These are phyloP conservation scores for Phortica magna DNA, from an alignment of 2,888 invertebrate genomes.

Conservation along the genomic window DNA sequence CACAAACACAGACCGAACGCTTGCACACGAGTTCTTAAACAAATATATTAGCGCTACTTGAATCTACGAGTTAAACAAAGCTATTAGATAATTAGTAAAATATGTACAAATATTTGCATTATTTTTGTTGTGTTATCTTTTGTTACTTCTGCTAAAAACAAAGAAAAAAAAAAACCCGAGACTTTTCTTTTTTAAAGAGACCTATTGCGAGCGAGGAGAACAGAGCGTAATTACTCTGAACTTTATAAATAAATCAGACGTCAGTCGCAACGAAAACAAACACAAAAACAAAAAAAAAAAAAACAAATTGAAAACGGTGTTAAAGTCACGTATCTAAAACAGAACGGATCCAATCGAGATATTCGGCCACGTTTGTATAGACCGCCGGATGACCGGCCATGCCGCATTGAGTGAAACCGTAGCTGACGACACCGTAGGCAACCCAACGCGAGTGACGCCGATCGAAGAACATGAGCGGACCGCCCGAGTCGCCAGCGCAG, in stretches of 20 bases:
- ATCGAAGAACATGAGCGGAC: conserved; percentile 84
- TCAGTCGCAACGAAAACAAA: conserved; percentile 33
- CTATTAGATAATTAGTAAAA: conserved; percentile 66
- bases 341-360: conserved; percentile 82
- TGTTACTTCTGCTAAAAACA: background rate
- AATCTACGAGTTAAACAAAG: conserved; percentile 41
- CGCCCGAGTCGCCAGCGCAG: conserved; percentile 85
- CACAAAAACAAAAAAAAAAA: too few relatives aligned
- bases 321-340: conserved; percentile 43
- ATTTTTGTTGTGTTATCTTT: background rate
- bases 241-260: conserved; percentile 48
- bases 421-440: conserved; percentile 83
- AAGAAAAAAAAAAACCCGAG: background rate
- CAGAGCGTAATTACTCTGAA: background rate
- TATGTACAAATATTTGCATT: conserved; percentile 67
- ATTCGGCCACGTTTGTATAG: conserved; percentile 82
- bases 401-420: conserved; percentile 83
- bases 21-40: background rate
- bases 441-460: conserved; percentile 80
- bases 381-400: conserved; percentile 84
- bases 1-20: conserved; percentile 22
- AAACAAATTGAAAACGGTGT: too few relatives aligned
- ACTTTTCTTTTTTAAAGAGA: background rate
- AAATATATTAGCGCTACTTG: conserved; percentile 36
- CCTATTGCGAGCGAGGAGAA: background rate